phyloP scores from a whole-genome alignment of 2,113 vertebrate species.

The Nesoenas mayeri region DNA sequence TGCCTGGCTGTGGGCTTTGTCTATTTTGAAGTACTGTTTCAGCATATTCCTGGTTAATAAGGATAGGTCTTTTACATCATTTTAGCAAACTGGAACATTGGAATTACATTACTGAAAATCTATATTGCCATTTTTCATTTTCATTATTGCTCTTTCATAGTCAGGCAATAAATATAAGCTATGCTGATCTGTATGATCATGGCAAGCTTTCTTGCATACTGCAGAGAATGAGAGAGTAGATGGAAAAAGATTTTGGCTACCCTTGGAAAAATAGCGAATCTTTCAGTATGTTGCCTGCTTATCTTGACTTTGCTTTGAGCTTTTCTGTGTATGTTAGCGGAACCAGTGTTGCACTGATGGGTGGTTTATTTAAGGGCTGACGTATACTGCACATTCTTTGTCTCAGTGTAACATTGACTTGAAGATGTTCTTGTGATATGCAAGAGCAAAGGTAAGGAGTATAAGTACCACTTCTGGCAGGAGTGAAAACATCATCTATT shows the following conservation, averaged over 20 bases:
- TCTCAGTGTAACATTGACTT: neutral
- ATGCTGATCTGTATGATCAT: neutral
- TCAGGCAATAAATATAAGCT: conserved; percentile 42
- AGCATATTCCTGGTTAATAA: conserved; percentile 44
- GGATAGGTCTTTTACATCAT: conserved; percentile 30
- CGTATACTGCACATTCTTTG: neutral
- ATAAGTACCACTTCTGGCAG: neutral
- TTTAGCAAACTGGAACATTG: conserved; percentile 49
- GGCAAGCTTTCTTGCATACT: neutral
- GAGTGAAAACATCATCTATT: neutral
- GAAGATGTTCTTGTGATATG: neutral
- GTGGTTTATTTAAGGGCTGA: neutral
- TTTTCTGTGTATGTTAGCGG: neutral
- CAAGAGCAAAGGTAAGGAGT: neutral
- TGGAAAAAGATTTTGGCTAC: neutral
- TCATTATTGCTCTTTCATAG: conserved; percentile 48
- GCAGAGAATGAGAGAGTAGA: neutral
- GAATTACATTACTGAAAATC: conserved; percentile 55
- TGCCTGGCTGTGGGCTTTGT: neutral
- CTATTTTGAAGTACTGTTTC: conserved; percentile 16
- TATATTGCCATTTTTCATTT: conserved; percentile 58
- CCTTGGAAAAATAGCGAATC: neutral
- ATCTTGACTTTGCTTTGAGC: neutral
- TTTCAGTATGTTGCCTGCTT: neutral
- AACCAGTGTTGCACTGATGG: neutral